A percentile compares a stretch with the other conserved stretches of the same genome.
Conservation (phyloP, 2,113 vertebrate genomes). For the Oreocharis arfaki region DNA sequence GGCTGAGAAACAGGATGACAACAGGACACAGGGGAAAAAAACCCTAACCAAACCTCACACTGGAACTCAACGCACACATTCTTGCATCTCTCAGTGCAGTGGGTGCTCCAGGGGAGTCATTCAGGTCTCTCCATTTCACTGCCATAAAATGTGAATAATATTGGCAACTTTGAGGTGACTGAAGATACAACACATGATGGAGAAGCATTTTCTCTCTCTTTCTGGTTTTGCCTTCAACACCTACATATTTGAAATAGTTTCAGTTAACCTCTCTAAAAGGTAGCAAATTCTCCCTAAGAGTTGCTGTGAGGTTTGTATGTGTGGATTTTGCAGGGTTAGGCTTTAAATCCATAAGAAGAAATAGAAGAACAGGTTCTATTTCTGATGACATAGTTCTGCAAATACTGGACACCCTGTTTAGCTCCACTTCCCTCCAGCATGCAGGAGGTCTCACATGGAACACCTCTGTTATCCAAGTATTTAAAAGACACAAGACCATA, state of each 20-base stretch:
- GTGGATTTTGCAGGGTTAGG: background rate
- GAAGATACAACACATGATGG: background rate
- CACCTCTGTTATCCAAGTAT: background rate
- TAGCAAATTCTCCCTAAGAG: accelerated
- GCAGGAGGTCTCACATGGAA: background rate
- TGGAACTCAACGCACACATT: too few relatives aligned
- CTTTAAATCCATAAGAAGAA: background rate
- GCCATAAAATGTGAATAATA: background rate
- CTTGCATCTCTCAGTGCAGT: background rate
- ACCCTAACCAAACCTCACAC: background rate
- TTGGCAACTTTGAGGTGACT: background rate
- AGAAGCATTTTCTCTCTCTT: background rate
- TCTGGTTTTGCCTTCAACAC: background rate
- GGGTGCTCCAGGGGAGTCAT: background rate
- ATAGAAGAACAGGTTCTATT: background rate
- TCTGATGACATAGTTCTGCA: background rate
- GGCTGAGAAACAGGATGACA: background rate
- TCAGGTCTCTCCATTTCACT: background rate
- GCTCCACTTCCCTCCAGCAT: background rate
- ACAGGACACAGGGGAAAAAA: background rate
- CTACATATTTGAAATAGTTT: accelerated
- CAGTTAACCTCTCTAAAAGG: background rate
- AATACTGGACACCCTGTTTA: background rate
- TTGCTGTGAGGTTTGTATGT: background rate
- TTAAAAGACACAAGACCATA: background rate